Conservation (phyloP, 2,888 invertebrate species). For the Acrocyrtus sp. region DNA sequence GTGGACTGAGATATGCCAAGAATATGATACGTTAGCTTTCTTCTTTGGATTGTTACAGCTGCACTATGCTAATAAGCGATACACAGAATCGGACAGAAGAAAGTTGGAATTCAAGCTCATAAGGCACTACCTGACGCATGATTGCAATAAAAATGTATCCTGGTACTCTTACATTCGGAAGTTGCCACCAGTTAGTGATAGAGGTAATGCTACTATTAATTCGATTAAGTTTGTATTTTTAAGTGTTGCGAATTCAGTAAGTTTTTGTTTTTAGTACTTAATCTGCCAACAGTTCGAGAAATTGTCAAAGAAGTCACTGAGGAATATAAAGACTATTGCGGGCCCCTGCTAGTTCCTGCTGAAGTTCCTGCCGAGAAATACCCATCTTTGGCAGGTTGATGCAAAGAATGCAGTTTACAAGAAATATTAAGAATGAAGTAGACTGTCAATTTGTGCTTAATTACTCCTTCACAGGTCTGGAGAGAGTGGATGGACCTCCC, state of each 20-base stretch:
- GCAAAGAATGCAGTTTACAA: too few relatives aligned
- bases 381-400: background rate
- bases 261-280: conserved; percentile 1
- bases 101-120: too few relatives aligned
- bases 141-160: conserved; percentile 4
- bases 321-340: background rate
- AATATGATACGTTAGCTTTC: too few relatives aligned
- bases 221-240: background rate
- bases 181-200: conserved; percentile 2
- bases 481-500: conserved; percentile 22
- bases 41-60: background rate
- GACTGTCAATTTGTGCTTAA: background rate
- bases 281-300: background rate
- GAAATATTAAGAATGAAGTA: background rate
- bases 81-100: too few relatives aligned
- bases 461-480: background rate
- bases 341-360: conserved; percentile 17
- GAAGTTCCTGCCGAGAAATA: background rate
- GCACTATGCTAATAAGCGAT: background rate
- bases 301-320: conserved; percentile 11
- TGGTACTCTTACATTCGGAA: conserved; percentile 22
- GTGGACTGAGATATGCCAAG: too few relatives aligned
- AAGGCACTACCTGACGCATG: too few relatives aligned
- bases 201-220: background rate
- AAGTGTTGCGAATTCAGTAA: background rate